Conservation (phyloP, 2,888 invertebrate genomes). For the Oeneis ivallda region DNA sequence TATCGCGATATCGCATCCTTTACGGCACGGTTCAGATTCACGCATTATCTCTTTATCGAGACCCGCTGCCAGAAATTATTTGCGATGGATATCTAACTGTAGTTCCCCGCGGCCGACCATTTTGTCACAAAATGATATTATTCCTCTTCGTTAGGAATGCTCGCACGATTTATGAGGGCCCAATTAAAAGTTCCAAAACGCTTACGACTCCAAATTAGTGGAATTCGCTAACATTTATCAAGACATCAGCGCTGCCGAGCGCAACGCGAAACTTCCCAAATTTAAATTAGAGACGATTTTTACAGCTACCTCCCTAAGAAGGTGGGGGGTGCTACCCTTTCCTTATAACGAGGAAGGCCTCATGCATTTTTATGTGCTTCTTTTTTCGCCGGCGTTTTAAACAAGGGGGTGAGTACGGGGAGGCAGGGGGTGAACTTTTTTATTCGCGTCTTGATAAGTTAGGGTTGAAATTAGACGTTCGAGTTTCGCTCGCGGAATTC, state of each 20-base stretch:
- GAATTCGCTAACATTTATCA: constrained; percentile 80
- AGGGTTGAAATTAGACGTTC: constrained; percentile 83
- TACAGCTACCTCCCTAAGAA: constrained; percentile 78
- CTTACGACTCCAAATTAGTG: constrained; percentile 79
- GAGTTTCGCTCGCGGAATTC: constrained; percentile 82
- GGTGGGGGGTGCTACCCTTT: constrained; percentile 78
- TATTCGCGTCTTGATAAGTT: constrained; percentile 83
- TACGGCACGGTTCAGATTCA: constrained; percentile 10
- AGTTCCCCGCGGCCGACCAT: constrained; percentile 60
- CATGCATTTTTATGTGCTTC: constrained; percentile 84
- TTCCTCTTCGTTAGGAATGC: constrained; percentile 69
- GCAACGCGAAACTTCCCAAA: constrained; percentile 80
- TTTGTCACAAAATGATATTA: constrained; percentile 75
- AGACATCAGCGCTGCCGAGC: constrained; percentile 79
- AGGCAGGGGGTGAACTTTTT: constrained; percentile 78
- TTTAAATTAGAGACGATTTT: constrained; percentile 83
- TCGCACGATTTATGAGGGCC: constrained; percentile 72
- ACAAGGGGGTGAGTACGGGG: constrained; percentile 81
- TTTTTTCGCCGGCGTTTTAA: constrained; percentile 83
- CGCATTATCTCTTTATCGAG: constrained; percentile 43
- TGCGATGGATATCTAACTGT: constrained; percentile 74
- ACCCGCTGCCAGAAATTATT: constrained; percentile 63
- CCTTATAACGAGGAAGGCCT: constrained; percentile 83
- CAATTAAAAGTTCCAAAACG: constrained; percentile 78
- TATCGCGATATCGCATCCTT: too few relatives aligned